Evolutionary conservation across 2,888 invertebrate species (phyloP).

Genomic region (Cephalotes varians): DNA sequence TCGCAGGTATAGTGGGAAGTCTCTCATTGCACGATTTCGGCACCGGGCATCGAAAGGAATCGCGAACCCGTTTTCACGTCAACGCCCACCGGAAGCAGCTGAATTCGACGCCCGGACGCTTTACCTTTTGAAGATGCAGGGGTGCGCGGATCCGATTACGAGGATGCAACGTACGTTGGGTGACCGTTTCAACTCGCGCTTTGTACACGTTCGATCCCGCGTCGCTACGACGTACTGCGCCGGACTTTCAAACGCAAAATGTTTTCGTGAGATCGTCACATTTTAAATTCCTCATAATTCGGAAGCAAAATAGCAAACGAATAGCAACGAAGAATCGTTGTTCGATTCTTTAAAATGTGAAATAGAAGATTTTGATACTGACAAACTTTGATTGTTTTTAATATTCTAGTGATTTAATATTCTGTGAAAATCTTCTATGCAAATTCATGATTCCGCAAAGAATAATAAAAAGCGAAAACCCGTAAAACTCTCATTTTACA

Average conservation of each 20-base stretch:
- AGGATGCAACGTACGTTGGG: conserved; percentile 80
- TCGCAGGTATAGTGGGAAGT: conserved; percentile 57
- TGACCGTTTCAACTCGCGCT: conserved; percentile 78
- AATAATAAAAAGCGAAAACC: conserved; percentile 1
- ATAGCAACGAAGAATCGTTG: neutral
- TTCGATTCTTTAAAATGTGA: neutral
- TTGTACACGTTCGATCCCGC: conserved; percentile 58
- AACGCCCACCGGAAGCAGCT: conserved; percentile 86
- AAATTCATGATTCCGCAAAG: neutral
- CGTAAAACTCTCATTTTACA: neutral
- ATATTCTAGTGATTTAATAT: neutral
- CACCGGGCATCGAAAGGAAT: conserved; percentile 79
- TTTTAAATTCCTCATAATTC: neutral
- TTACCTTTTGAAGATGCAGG: conserved; percentile 79
- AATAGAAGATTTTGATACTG: neutral
- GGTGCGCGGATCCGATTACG: conserved; percentile 84
- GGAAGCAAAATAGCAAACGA: neutral
- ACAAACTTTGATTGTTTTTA: neutral
- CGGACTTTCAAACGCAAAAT: conserved; percentile 7
- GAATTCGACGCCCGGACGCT: conserved; percentile 81
- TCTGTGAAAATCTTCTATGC: neutral
- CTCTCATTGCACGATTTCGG: conserved; percentile 69
- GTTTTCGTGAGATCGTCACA: neutral
- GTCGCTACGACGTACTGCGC: neutral
- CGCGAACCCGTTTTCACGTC: conserved; percentile 79